Evolutionary conservation across 1,140 invertebrate genomes (phyloP), one percentile per base, ranked within the genome.

Genomic region (Papilio helenus): DNA sequence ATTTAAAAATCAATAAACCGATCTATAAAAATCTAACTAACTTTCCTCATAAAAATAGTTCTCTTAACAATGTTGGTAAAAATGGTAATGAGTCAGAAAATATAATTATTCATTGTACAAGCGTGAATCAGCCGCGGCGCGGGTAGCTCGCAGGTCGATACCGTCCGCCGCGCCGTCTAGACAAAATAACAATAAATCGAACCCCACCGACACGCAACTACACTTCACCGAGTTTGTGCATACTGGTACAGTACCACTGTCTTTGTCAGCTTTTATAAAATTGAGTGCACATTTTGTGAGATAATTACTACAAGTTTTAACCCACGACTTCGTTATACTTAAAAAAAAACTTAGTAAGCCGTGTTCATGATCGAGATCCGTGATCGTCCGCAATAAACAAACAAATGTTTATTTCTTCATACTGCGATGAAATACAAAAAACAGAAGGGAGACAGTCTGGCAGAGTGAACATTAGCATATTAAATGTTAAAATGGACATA

Each of bases 161-260:
- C 58, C 42, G 29, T 49, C 46, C 46, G 51, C 51, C 18, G 18
- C 51, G 16, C 55, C 65, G 79, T 80, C 79, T 80, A 80, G 73
- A 80, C 79, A 68, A 74, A 68, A 76, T 77, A 73, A 74, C 42
- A 74, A 74, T 74, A 77, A 58, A 77, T 77, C 55, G 76, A 61
- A 77, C 20, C 42, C 20, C 2, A 55, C 49, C 34, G 76, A 42
- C 76, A 77, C 76, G 76, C 76, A 61, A 77, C 55, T 77, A 14
- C 76, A 78, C 55, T 79, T 81, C 74, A 65, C 76, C 23, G 5
- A 74, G 80, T 65, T 26, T 80, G 55, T 68, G 61, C 61, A 68
- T 68, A 68, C 26, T 29, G 14, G 2, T 29, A 18, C 12, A 61
- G 23, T 29, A 55, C 51, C 16, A 49, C 46, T 16, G 4, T 61